A percentile compares a stretch with the other conserved stretches of the same genome.
Conservation (phyloP, 2,888 invertebrate species). For the Flexamia atlantica region DNA sequence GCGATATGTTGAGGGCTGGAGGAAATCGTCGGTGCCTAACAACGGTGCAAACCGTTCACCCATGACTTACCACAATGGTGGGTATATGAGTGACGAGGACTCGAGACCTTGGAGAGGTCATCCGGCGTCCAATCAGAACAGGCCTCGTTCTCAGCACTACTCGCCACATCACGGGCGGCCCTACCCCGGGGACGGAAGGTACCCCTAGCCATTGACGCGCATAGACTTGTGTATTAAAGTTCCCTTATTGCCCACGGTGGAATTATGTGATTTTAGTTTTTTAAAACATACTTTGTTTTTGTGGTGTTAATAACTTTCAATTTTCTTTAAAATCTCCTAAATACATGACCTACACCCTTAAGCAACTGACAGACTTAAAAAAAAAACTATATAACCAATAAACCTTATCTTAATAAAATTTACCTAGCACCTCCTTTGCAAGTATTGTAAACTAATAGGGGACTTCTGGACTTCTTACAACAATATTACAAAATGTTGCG, state of each 20-base stretch:
- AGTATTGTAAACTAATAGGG: too few species aligned
- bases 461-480: too few species aligned
- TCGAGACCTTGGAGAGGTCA: conserved; percentile 59
- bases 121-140: conserved; percentile 58
- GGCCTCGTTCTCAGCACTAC: conserved; percentile 60
- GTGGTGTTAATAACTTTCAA: too few species aligned
- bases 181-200: conserved; percentile 61
- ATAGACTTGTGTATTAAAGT: conserved; percentile 38
- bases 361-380: too few species aligned
- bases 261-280: conserved; percentile 59
- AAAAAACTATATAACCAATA: too few species aligned
- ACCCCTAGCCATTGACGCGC: conserved; percentile 51
- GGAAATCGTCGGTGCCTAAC: conserved; percentile 79
- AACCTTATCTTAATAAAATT: too few species aligned
- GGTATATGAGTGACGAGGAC: conserved; percentile 73
- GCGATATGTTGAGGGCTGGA: conserved; percentile 84
- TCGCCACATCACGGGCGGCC: conserved; percentile 59
- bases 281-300: not conserved
- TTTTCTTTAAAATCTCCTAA: too few species aligned
- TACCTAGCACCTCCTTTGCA: too few species aligned
- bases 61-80: conserved; percentile 79
- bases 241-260: conserved; percentile 27
- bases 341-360: too few species aligned
- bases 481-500: too few species aligned
- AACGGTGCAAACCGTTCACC: conserved; percentile 74